A percentile compares a stretch with the other conserved stretches of the same genome.
These are phyloP conservation scores for Malaclemys terrapin DNA, from an alignment of 2,113 vertebrate genomes.

Conservation along the genomic window DNA sequence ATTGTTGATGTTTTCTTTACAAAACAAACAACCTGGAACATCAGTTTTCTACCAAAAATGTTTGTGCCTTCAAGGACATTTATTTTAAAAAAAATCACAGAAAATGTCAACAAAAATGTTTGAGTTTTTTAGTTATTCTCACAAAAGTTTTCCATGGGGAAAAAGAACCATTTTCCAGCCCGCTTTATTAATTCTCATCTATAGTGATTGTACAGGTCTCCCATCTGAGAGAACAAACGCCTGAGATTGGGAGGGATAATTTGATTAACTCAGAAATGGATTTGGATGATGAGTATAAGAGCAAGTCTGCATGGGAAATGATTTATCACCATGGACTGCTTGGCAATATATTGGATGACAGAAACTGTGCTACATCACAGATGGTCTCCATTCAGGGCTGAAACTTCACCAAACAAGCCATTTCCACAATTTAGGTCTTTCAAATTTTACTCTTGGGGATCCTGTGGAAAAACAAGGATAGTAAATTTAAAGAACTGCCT, in stretches of 20 bases:
- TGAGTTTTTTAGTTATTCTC: neutral
- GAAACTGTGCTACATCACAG: rapidly evolving
- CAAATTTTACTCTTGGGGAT: neutral
- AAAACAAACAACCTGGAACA: neutral
- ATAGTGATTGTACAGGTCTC: neutral
- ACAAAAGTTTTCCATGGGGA: neutral
- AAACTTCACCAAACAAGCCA: neutral
- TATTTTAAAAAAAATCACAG: too few species aligned
- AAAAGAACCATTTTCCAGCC: neutral
- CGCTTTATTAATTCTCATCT: neutral
- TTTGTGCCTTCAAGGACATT: neutral
- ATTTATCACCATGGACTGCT: neutral
- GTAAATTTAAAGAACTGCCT: neutral
- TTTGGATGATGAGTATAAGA: rapidly evolving
- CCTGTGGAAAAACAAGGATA: neutral
- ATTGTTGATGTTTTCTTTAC: neutral
- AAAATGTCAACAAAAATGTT: neutral
- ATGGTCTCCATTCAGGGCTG: neutral
- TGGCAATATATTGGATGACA: neutral
- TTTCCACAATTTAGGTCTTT: neutral
- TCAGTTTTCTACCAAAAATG: neutral
- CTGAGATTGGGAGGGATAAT: neutral
- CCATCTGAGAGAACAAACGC: neutral
- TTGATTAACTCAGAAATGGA: neutral
- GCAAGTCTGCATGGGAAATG: rapidly evolving